Base-by-base conservation (phyloP, 2,797 vertebrate species). In the Scomberomorus guttatus region DNA sequence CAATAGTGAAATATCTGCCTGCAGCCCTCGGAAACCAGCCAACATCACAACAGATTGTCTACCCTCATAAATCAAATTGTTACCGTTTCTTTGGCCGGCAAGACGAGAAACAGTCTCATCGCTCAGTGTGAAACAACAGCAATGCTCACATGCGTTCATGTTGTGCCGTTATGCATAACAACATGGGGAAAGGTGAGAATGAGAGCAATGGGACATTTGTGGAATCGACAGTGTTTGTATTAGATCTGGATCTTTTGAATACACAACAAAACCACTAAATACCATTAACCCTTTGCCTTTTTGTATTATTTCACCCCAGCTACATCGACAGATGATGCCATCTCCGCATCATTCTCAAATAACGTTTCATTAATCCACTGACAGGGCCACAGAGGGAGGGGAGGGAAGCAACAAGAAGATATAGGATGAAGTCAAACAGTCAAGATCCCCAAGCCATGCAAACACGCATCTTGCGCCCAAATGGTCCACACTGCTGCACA, bases 371-470 rank as follows among this genome's bases (percentile, higher is more conserved):
- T 80, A 87, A 88, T 84, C 79, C 89, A 83, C 48, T 91, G 86
- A 84, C 88, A 89, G 90, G 90, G 87, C 90, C 92, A 93, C 84
- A 67, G 86, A 77, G 79, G 82, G 86, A 87, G 66, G 79, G 84
- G 75, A 87, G 86, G 81, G 87, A 90, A 85, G 91, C 92, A 93
- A 92, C 89, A 92, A 93, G 90, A 91, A 89, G 87, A 75, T 42
- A 75, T 10, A 60, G 82, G 67, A 85, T 79, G 66, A 89, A 93
- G 89, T 92, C 88, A 84, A 87, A 80, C 78, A 86, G 59, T 84
- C 73, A 69, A 82, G 50, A 79, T 37, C 25, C 72, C 55, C 75
- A 59, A 56, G 62, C 71, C 89, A 86, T 89, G 85, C 90, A 91
- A 87, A 87, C 69, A 72, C 71, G 48, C 69, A 86, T 70, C 65